Evolutionary conservation across 1,140 invertebrate genomes (phyloP).

Genomic region (Macrocentrus cingulum): DNA sequence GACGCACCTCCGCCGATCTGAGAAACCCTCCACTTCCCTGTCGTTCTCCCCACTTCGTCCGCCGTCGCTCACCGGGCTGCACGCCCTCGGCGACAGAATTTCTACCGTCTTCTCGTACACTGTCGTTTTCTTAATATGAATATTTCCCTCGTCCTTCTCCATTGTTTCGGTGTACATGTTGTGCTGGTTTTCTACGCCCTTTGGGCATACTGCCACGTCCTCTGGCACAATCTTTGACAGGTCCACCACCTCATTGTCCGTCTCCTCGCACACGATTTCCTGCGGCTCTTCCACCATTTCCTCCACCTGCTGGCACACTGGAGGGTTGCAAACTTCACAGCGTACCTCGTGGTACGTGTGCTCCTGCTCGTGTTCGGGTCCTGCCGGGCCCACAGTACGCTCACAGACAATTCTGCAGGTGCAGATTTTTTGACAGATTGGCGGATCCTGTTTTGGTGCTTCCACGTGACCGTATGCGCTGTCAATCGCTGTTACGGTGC

Average conservation of each 20-base stretch:
- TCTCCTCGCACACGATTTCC: constrained; percentile 35
- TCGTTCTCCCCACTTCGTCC: constrained; percentile 31
- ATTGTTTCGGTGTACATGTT: constrained; percentile 51
- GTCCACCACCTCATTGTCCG: constrained; percentile 38
- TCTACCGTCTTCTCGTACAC: constrained; percentile 54
- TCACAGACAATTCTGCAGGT: constrained; percentile 40
- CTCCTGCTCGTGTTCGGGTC: constrained; percentile 43
- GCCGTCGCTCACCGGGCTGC: constrained; percentile 25
- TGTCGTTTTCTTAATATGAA: constrained; percentile 52
- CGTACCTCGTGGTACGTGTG: constrained; percentile 40
- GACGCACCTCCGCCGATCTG: constrained; percentile 32
- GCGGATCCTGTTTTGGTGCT: constrained; percentile 31
- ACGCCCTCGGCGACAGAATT: constrained; percentile 37
- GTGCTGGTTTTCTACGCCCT: constrained; percentile 49
- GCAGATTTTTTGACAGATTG: constrained; percentile 41
- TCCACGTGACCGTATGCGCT: constrained; percentile 44
- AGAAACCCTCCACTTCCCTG: constrained; percentile 38
- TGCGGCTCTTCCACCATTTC: constrained; percentile 25
- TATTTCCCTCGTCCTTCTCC: constrained; percentile 50
- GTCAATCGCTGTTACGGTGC: constrained; percentile 42
- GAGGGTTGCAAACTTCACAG: constrained; percentile 26
- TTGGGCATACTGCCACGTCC: constrained; percentile 43
- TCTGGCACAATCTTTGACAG: constrained; percentile 42
- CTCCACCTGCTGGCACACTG: constrained; percentile 16
- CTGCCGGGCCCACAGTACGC: constrained; percentile 28